A percentile compares a stretch with the other conserved stretches of the same genome.
Evolutionary conservation across 2,113 vertebrate species (phyloP).

Genomic region (Gadus macrocephalus): DNA sequence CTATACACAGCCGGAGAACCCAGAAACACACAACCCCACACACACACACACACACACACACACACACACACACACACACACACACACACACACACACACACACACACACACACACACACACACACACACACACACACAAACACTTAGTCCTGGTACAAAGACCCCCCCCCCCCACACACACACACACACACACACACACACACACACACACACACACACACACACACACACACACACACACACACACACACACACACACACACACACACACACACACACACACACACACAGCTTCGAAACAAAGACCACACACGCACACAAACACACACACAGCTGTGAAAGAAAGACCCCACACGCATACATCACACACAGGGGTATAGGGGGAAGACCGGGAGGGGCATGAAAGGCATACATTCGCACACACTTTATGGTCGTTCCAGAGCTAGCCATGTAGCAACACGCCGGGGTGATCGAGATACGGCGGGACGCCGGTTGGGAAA

Average conservation of each 20-base stretch:
- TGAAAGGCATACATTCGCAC: too few species aligned
- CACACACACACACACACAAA: conserved; percentile 17
- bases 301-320: conserved; percentile 20
- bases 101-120: too few species aligned
- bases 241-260: conserved; percentile 14
- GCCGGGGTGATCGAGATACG: too few species aligned
- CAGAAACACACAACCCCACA: background rate
- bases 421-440: too few species aligned
- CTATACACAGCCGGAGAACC: background rate
- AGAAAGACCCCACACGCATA: too few species aligned
- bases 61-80: too few species aligned
- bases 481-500: too few species aligned
- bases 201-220: conserved; percentile 24
- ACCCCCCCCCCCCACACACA: conserved; percentile 14
- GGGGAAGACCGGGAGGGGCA: too few species aligned
- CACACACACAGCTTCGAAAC: conserved; percentile 13
- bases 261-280: conserved; percentile 21
- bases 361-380: too few species aligned
- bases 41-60: conserved; percentile 23
- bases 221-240: background rate
- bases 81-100: too few species aligned
- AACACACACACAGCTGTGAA: conserved; percentile 3
- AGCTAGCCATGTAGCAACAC: too few species aligned
- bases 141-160: conserved; percentile 4
- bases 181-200: conserved; percentile 20